Conservation (phyloP, 2,888 invertebrate genomes). For the Cryptus viduatorius region DNA sequence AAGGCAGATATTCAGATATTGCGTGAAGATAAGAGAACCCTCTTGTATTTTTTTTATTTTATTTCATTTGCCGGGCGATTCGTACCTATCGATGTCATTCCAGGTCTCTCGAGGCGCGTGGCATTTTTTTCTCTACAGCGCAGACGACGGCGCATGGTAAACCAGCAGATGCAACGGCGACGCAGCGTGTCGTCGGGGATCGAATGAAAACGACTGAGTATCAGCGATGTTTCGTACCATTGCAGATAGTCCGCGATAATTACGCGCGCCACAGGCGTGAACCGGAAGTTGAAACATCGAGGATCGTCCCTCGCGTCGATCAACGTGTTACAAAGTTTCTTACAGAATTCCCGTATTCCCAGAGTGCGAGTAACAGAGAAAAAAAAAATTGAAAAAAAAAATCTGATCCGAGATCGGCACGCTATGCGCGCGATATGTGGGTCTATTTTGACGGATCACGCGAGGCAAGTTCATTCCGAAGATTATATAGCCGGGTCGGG, state of each 20-base stretch:
- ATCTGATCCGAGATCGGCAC: background rate
- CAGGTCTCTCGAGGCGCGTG: conserved; percentile 47
- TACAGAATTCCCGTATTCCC: background rate
- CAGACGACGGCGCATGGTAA: conserved; percentile 28
- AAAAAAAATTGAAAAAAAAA: conserved; percentile 8
- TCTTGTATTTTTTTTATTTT: conserved; percentile 27
- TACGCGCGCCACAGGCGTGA: conserved; percentile 68
- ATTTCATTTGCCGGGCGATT: conserved; percentile 60
- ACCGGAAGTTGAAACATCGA: conserved; percentile 79
- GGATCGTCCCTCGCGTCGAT: conserved; percentile 36
- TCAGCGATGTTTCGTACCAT: conserved; percentile 72
- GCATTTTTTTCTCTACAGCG: conserved; percentile 5
- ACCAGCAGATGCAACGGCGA: conserved; percentile 75
- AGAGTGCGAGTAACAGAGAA: background rate
- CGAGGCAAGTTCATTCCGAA: background rate
- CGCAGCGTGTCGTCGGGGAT: conserved; percentile 9
- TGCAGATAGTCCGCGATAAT: conserved; percentile 83
- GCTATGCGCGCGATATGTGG: background rate
- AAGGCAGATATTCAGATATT: conserved; percentile 78
- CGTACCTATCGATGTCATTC: conserved; percentile 75
- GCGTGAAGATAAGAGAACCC: conserved; percentile 77
- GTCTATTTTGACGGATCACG: conserved; percentile 31
- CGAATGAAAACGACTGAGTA: conserved; percentile 49
- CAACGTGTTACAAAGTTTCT: background rate
- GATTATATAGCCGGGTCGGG: background rate